A percentile compares a stretch with the other conserved stretches of the same genome.
phyloP scores from a whole-genome alignment of 2,113 vertebrate genomes.

The Galbula dea region DNA sequence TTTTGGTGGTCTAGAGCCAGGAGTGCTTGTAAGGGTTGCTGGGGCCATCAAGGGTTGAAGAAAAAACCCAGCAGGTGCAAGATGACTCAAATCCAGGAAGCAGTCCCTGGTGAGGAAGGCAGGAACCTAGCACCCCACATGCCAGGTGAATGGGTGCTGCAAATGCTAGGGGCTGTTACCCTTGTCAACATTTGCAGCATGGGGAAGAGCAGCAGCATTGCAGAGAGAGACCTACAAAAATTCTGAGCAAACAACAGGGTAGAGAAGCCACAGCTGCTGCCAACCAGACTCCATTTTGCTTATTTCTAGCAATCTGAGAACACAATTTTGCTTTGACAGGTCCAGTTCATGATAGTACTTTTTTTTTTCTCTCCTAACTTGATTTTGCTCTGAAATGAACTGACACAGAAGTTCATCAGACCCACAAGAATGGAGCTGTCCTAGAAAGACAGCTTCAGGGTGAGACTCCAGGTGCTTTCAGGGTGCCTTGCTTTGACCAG shows the following conservation, averaged over 20 bases:
- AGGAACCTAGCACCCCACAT: neutral
- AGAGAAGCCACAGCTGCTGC: slow-evolving; percentile 2
- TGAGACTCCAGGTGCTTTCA: neutral
- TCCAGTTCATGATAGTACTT: neutral
- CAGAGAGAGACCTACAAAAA: neutral
- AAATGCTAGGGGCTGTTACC: rapidly evolving
- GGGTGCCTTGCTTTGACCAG: neutral
- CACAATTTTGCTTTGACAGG: neutral
- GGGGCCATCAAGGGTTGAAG: neutral
- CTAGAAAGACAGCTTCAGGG: neutral
- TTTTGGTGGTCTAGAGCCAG: rapidly evolving
- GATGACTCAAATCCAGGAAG: neutral
- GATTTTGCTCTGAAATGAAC: neutral
- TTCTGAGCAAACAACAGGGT: neutral
- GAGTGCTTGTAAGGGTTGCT: neutral
- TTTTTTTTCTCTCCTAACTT: neutral
- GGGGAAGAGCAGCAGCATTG: neutral
- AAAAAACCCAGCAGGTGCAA: neutral
- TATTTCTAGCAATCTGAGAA: neutral
- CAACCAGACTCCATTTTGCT: neutral
- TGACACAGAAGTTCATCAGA: neutral
- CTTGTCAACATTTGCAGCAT: neutral
- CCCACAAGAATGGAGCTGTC: rapidly evolving
- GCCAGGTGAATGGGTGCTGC: rapidly evolving
- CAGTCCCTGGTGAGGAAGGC: neutral